Base-by-base conservation (phyloP, 2,797 vertebrate species). In the Pseudocheirus occidentalis region DNA sequence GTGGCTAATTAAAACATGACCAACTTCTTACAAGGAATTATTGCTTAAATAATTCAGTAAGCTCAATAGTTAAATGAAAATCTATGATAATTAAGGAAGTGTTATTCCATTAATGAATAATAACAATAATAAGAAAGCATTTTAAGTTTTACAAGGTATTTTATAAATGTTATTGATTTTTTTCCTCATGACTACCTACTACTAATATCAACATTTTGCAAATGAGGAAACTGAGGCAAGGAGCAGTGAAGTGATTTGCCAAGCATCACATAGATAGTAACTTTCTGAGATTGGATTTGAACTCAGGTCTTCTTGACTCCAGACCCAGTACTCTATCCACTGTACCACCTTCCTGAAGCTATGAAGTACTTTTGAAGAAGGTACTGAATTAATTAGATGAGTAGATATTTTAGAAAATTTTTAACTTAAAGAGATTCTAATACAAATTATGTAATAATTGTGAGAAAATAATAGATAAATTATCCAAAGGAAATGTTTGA, bases 51-150 rank as follows among this genome's bases (percentile, higher is more conserved):
- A 91, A 93, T 27, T 40, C 10, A 66, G 46, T 57, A 94, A 94
- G 50, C 91, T 94, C 89, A 93, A 10, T 92, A 46, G 53, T 94
- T 95, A 92, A 92, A 10, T 92, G 54, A 92, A 92, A 54, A 16
- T 3, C 14, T 81, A n/a, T 66, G 3, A 28, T 11, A n/a, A 10
- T 94, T 93, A 94, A 91, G 4, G 13, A 21, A 93, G 18, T 93
- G 18, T 93, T n/a, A 92, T 93, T 95, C 92, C 4, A 58, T 46
- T 21, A 18, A 13, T 40, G 94, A 59, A 2, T 89, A 40, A 28
- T 58, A 40, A 81, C 10, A 40, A 28, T 29, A 73, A 73, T 21
- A 66, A 66, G 7, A 40, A 40, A 46, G 40, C 21, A 81, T 81
- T 81, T 81, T 3, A 46, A 81, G 40, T 46, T 81, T 81, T 81